Evolutionary conservation across 2,113 vertebrate genomes (phyloP), one percentile per base, ranked within the genome.

Genomic region (Artemisiospiza belli): DNA sequence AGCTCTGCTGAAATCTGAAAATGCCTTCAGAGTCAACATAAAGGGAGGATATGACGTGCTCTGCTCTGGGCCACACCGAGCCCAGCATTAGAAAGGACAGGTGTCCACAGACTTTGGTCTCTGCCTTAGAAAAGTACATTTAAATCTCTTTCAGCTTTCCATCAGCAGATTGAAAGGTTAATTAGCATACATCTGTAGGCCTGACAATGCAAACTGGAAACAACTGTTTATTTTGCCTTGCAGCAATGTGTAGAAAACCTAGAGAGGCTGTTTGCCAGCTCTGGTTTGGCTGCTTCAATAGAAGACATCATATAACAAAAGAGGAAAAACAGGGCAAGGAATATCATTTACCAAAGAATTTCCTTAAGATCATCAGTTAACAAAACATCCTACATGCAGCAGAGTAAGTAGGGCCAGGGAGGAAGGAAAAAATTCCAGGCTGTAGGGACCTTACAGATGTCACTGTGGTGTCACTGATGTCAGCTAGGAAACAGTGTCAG

Each of bases 201-300:
- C 69, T 2, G 3, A 72, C 94, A 96, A 87, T 90, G 91, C 88
- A 51, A 93, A 82, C 90, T 92, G 76, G 86, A 96, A 96, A 84
- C 85, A 95, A 95, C 61, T 94, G 83, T 93, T 96, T 96, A 94
- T 95, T 96, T 95, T 96, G 90, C 93, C 93, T 97, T 92, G 83
- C 83, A 96, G 93, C 90, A 89, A 44, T 3, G 1, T 82, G 73
- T 93, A 82, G 92, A 94, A 95, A 95, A 64, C 88, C 88, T 96
- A 83, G 85, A 90, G 88, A 76, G 86, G 57, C 73, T 75, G 54
- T 92, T 94, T 96, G 90, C 93, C 95, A 92, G 88, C 47, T 84
- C 51, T 77, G 31, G 80, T 87, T 93, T 96, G 94, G 76, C 88
- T 92, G 86, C 44, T 93, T 76, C 57, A 92, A 76, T 54, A 82